Evolutionary conservation across 2,888 invertebrate genomes (phyloP), one percentile per base, ranked within the genome.

Genomic region (Acleris emargana): DNA sequence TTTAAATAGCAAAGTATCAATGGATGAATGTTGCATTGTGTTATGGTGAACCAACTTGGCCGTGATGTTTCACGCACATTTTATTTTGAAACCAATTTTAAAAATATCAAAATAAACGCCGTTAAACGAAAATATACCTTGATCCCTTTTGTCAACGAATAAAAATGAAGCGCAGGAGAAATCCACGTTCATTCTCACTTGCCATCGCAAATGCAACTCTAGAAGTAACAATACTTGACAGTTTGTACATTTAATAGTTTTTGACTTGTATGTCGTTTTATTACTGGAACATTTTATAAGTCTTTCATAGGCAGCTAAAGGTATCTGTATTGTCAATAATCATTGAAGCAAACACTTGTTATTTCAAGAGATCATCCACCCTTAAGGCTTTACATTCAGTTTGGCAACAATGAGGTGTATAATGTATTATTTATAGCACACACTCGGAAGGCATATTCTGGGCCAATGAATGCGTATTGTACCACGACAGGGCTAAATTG

Each of bases 291-390:
- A 43, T 64, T 71, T 49, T 70, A 81, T 81, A 76, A 89, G 88
- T 89, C 87, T 88, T 89, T 88, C 84, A 88, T 87, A 81, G 79
- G 90, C 91, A 83, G 89, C 89, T 87, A 91, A 91, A 91, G 89
- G 90, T 89, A 83, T 84, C 78, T 76, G 84, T 82, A 90, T 93
- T 93, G 92, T 93, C 83, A 88, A 85, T 92, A 93, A 93, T 92
- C 93, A 91, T 86, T 91, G 90, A 91, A 93, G 93, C 93, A 93
- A 92, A 92, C 93, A 93, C 93, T 93, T 92, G 93, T 92, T 93
- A 93, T 93, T 93, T 92, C 91, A 91, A 91, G 91, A 90, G 93
- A 92, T 93, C 93, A 92, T 91, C 92, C 90, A 90, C 83, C 91
- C 88, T 88, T 89, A 89, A 89, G 85, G 91, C 82, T 84, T 85